phyloP scores from a whole-genome alignment of 1,140 invertebrate genomes.

The Oreohelix idahoensis region DNA sequence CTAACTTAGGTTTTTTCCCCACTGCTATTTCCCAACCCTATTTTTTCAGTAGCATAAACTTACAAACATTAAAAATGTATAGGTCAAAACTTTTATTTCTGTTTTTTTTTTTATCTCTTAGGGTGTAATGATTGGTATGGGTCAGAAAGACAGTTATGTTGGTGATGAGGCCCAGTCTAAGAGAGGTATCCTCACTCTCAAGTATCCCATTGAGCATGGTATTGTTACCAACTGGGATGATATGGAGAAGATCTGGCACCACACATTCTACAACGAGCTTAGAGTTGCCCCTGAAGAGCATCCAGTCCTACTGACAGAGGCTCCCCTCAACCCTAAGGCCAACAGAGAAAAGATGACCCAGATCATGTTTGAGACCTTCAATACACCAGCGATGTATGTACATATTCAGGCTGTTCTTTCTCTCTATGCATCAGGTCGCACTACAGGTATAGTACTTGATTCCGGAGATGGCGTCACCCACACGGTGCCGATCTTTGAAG shows the following conservation, averaged over 20 bases:
- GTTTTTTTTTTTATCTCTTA: slow-evolving; percentile 81
- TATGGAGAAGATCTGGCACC: slow-evolving; percentile 77
- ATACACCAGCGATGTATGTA: slow-evolving; percentile 92
- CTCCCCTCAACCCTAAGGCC: slow-evolving; percentile 22
- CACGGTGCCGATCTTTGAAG: slow-evolving; percentile 39
- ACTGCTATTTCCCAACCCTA: no score
- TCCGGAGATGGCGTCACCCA: slow-evolving; percentile 78
- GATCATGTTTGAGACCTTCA: slow-evolving; percentile 77
- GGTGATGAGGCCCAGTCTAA: slow-evolving; percentile 76
- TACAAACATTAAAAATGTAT: no score
- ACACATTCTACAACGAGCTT: slow-evolving; percentile 93
- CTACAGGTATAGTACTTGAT: slow-evolving; percentile 74
- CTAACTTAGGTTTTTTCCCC: no score
- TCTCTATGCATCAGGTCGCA: slow-evolving; percentile 83
- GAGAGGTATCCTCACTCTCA: slow-evolving; percentile 29
- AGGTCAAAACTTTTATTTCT: background rate
- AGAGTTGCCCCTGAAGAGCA: slow-evolving; percentile 73
- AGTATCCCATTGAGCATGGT: slow-evolving; percentile 29
- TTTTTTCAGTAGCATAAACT: no score
- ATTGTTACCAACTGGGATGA: slow-evolving; percentile 95
- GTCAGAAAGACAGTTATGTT: slow-evolving; percentile 74
- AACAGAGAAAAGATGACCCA: slow-evolving; percentile 72
- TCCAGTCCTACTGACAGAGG: slow-evolving; percentile 50
- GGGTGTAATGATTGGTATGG: slow-evolving; percentile 84
- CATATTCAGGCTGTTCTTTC: slow-evolving; percentile 75